A percentile compares a stretch with the other conserved stretches of the same genome.
phyloP scores from a whole-genome alignment of 2,113 vertebrate genomes.

The Montifringilla adamsi region DNA sequence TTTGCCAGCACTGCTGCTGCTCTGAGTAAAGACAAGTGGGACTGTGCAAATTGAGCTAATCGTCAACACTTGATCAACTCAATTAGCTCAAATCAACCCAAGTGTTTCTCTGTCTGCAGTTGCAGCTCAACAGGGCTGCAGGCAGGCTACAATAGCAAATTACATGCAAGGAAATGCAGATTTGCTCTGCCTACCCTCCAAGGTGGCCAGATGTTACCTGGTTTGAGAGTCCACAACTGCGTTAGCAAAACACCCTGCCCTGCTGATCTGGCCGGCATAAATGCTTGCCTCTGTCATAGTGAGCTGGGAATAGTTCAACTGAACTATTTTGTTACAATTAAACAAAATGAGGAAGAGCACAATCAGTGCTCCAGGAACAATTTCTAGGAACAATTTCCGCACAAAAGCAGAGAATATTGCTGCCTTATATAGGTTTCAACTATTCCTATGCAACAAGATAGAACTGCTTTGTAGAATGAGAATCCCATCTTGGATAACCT shows the following conservation, averaged over 20 bases:
- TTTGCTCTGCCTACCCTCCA: neutral
- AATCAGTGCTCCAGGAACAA: neutral
- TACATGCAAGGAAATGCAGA: neutral
- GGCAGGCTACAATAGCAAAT: neutral
- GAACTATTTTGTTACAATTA: neutral
- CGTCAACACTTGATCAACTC: slow-evolving; percentile 45
- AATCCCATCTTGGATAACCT: neutral
- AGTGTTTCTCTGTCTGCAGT: slow-evolving; percentile 12
- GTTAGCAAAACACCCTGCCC: neutral
- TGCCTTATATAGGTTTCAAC: neutral
- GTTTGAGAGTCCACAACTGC: neutral
- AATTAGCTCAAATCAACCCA: slow-evolving; percentile 51
- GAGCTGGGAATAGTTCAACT: neutral
- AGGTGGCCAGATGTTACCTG: neutral
- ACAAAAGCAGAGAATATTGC: neutral
- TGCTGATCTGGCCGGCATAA: neutral
- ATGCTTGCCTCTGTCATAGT: neutral
- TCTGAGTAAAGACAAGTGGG: slow-evolving; percentile 13
- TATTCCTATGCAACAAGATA: neutral
- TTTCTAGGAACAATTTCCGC: neutral
- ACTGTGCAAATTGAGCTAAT: slow-evolving; percentile 29
- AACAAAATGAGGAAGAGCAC: neutral
- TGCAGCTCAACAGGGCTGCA: neutral
- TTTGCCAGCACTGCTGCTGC: neutral
- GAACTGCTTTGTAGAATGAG: neutral